phyloP scores from a whole-genome alignment of 2,797 vertebrate genomes.

The Rhincodon typus region DNA sequence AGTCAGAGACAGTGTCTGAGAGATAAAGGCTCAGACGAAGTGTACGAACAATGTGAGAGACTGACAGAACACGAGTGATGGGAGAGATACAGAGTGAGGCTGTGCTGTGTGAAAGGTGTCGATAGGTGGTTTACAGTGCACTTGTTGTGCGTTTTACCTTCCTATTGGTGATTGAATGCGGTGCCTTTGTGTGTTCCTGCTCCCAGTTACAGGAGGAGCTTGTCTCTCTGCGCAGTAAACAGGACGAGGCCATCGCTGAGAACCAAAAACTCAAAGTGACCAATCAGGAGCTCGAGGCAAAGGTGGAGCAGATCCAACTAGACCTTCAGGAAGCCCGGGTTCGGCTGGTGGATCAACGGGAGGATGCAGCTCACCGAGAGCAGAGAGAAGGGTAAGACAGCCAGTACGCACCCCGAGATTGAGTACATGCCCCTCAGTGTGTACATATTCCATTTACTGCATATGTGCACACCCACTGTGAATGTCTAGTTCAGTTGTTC shows the following conservation, averaged over 20 bases:
- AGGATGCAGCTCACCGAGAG: too few relatives aligned
- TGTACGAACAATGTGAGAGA: not conserved
- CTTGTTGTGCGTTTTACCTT: not conserved
- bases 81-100: not conserved
- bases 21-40: not conserved
- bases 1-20: not conserved
- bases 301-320: too few relatives aligned
- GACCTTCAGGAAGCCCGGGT: too few relatives aligned
- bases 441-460: not conserved
- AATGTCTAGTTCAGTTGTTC: too few relatives aligned
- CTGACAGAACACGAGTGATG: not conserved
- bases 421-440: not conserved
- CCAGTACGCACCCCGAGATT: too few relatives aligned
- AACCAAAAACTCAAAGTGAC: too few relatives aligned
- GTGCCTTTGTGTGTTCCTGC: not conserved
- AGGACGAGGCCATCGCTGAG: slow-evolving; percentile 34
- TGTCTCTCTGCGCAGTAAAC: slow-evolving; percentile 45
- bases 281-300: too few relatives aligned
- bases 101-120: too few relatives aligned
- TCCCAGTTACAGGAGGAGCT: slow-evolving; percentile 56
- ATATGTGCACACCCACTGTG: too few relatives aligned
- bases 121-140: too few relatives aligned
- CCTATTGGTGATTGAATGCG: not conserved
- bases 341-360: too few relatives aligned
- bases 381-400: not conserved